These are phyloP conservation scores for Yponomeuta cagnagella DNA, from an alignment of 2,888 invertebrate species.

Conservation along the genomic window DNA sequence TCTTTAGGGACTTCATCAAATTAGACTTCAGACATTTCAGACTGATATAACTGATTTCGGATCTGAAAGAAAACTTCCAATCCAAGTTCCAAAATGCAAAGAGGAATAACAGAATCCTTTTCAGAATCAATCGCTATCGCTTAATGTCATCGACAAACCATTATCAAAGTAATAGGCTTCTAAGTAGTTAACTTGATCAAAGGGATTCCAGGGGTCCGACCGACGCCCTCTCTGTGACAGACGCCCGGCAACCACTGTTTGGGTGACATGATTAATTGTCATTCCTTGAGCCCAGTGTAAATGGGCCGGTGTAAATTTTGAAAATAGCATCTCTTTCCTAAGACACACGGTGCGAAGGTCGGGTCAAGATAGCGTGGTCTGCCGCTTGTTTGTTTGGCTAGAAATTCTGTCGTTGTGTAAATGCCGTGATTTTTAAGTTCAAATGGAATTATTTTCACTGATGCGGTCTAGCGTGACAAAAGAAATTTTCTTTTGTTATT, in stretches of 20 bases:
- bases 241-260: constrained; percentile 7
- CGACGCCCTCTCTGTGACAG: constrained; percentile 1
- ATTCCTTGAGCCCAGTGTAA: not conserved
- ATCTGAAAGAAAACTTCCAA: no score
- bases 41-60: no score
- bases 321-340: not conserved
- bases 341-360: not conserved
- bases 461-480: no score
- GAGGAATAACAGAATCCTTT: no score
- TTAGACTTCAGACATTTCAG: no score
- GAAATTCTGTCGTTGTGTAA: not conserved
- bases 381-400: not conserved
- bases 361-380: not conserved
- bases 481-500: no score
- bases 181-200: constrained; percentile 23
- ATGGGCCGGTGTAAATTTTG: not conserved
- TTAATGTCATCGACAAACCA: constrained; percentile 3
- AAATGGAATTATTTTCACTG: not conserved
- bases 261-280: constrained; percentile 13
- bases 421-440: not conserved
- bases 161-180: constrained; percentile 26
- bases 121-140: not conserved
- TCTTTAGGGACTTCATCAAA: no score
- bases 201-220: not conserved
- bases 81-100: no score